Percentiles rank a stretch among this genome's conserved stretches.
These are phyloP conservation scores for Pangasianodon hypophthalmus DNA, from an alignment of 2,113 vertebrate genomes.

Conservation along the genomic window DNA sequence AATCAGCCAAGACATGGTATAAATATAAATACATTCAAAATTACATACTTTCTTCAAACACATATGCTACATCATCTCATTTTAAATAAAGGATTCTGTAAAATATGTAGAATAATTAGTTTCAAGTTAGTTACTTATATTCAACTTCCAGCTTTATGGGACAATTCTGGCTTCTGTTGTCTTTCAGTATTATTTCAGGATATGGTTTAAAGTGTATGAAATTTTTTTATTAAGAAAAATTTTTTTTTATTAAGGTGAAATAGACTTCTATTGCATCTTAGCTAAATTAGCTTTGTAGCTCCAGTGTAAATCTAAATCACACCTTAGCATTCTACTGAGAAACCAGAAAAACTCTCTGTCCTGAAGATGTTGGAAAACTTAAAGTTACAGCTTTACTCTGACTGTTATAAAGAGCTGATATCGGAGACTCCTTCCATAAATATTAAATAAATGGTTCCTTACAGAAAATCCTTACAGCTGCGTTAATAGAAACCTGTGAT, in stretches of 20 bases:
- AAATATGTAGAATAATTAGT: neutral
- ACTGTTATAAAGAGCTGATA: neutral
- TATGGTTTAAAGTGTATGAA: neutral
- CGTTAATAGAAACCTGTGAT: neutral
- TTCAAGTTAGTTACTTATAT: neutral
- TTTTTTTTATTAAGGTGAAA: neutral
- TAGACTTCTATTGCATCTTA: neutral
- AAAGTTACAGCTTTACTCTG: neutral
- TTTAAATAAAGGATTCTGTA: neutral
- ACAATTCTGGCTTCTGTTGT: neutral
- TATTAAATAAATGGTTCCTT: neutral
- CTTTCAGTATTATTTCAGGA: neutral
- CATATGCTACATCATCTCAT: neutral
- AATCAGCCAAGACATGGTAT: slow-evolving; percentile 1
- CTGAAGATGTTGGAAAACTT: neutral
- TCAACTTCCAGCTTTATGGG: neutral
- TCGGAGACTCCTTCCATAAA: neutral
- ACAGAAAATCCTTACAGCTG: neutral
- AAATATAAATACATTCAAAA: neutral
- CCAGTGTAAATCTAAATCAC: neutral
- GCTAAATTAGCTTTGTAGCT: neutral
- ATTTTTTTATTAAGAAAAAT: no score
- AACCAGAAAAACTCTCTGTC: neutral
- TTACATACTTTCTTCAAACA: neutral
- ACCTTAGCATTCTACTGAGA: neutral